phyloP scores from a whole-genome alignment of 2,113 vertebrate species.

The Sterrhoptilus dennistouni region DNA sequence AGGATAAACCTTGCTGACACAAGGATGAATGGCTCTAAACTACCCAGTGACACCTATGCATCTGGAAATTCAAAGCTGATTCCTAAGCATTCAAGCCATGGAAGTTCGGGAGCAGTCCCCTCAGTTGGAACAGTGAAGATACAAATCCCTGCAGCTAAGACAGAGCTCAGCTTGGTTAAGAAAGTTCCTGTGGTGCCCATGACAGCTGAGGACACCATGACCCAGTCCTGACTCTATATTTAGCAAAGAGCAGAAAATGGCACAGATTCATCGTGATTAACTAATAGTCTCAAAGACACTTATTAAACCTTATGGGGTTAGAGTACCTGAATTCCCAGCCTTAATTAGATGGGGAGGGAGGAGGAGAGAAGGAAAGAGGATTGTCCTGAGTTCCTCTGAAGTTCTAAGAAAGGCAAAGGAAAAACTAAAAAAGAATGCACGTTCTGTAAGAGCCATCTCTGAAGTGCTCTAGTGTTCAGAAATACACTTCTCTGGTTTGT shows the following conservation, averaged over 20 bases:
- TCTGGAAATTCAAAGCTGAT: not conserved
- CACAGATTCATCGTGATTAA: not conserved
- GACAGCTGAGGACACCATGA: not conserved
- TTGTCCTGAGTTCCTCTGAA: not conserved
- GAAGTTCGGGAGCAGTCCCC: not conserved
- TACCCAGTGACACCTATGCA: not conserved
- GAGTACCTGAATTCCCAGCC: not conserved
- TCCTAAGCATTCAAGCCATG: not conserved
- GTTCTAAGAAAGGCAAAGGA: not conserved
- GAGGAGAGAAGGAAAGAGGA: not conserved
- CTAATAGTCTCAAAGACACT: not conserved
- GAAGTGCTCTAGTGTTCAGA: not conserved
- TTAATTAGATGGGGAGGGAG: not conserved
- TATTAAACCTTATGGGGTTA: not conserved
- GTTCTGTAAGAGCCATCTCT: not conserved
- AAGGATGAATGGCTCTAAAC: not conserved
- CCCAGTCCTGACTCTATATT: not conserved
- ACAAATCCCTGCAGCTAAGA: not conserved
- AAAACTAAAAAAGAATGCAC: not conserved
- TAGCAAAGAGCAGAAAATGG: not conserved
- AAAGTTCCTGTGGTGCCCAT: not conserved
- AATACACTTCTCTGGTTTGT: not conserved
- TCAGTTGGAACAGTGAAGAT: not conserved
- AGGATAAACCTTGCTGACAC: accelerated
- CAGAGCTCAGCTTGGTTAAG: not conserved